A percentile compares a stretch with the other conserved stretches of the same genome.
Evolutionary conservation across 2,113 vertebrate genomes (phyloP).

Genomic region (Lagopus leucura): DNA sequence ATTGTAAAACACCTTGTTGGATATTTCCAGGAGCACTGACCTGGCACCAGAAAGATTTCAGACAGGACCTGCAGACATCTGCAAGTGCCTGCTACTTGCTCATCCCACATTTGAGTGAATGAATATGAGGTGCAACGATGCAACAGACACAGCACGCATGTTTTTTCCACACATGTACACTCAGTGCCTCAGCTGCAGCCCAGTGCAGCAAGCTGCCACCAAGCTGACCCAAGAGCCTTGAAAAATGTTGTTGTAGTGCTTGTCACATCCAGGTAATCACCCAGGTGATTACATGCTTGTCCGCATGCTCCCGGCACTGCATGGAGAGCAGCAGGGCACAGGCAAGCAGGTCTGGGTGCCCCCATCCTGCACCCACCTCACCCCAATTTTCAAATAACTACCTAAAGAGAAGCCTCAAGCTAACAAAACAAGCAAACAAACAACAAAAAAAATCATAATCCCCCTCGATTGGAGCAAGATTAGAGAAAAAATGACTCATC

Average conservation of each 20-base stretch:
- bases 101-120: rapidly evolving
- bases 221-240: neutral
- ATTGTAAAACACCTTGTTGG: neutral
- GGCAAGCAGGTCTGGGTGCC: neutral
- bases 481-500: neutral
- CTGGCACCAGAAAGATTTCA: neutral
- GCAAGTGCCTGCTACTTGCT: neutral
- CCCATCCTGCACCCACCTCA: rapidly evolving
- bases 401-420: neutral
- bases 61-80: neutral
- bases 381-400: neutral
- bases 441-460: neutral
- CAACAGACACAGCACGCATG: neutral
- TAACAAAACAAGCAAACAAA: neutral
- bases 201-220: neutral
- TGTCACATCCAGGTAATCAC: neutral
- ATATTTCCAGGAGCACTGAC: neutral
- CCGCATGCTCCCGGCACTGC: neutral
- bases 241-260: rapidly evolving
- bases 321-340: neutral
- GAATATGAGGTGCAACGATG: neutral
- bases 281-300: neutral
- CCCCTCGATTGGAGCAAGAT: neutral
- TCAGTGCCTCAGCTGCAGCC: rapidly evolving
- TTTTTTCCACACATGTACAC: neutral